Percentiles rank a stretch among this genome's conserved stretches.
phyloP scores from a whole-genome alignment of 2,888 invertebrate species.

The Ceriagrion tenellum region DNA sequence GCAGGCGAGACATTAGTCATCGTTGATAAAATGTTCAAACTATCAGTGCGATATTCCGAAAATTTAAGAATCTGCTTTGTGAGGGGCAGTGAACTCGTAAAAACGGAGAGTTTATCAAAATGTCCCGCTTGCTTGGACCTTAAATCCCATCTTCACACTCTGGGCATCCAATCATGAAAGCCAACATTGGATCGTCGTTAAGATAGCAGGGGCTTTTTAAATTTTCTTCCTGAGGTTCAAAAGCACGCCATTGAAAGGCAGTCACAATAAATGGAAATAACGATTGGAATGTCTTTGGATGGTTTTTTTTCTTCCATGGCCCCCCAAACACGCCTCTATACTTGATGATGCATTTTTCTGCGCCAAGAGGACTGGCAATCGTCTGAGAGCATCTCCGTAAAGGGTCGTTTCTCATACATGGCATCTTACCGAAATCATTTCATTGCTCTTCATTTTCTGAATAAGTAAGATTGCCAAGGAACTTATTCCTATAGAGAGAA shows the following conservation, averaged over 20 bases:
- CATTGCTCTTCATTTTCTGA: background rate
- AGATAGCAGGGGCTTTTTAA: background rate
- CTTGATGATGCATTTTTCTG: background rate
- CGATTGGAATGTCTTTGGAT: background rate
- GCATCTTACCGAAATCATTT: background rate
- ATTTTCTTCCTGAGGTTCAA: background rate
- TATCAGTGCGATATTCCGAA: too few relatives aligned
- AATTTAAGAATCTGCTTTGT: background rate
- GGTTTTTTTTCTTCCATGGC: background rate
- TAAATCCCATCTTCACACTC: background rate
- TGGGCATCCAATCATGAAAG: background rate
- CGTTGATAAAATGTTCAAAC: too few relatives aligned
- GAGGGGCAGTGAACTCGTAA: background rate
- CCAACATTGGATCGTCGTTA: background rate
- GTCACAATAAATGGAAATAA: background rate
- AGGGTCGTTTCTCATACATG: background rate
- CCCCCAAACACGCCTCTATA: background rate
- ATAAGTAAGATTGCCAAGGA: background rate
- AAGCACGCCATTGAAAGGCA: conserved; percentile 22
- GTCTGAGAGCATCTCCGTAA: background rate
- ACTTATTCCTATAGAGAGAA: background rate
- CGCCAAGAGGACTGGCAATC: background rate
- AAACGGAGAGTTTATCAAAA: background rate
- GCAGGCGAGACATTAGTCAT: too few relatives aligned
- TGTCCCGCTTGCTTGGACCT: background rate